Base-by-base conservation (phyloP, 2,888 invertebrate species). In the Taphrorychus bicolor region DNA sequence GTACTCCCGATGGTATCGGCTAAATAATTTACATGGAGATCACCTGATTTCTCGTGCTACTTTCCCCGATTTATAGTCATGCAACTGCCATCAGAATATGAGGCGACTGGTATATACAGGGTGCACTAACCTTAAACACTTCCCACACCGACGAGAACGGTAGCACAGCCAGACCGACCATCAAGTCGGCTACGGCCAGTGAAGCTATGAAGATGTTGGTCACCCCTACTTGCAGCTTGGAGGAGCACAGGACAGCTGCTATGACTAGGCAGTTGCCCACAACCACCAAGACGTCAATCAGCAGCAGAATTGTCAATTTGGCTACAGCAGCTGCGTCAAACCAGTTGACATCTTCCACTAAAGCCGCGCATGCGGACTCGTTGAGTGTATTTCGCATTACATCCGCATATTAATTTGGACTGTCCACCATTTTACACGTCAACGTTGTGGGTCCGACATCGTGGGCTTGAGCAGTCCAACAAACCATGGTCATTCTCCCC, bases 171-270 rank as follows among this genome's bases (percentile, higher is more conserved):
- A 97, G 85, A 1, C 98, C 98, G n/a, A 98, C 95, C 79, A 97
- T 86, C 69, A 98, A 86, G 84, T 98, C 98, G 51, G 98, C 97
- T 17, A 96, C 94, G 0, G 98, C 98, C 78, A 98, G 86, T 52
- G 97, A 97, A 70, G 97, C 95, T 81, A 98, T 97, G 86, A 98
- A 97, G 79, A 95, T 89, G 83, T 98, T 98, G 71, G 97, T 98
- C 75, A 97, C 97, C 73, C 95, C 95, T 11, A 67, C 18, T 73
- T 97, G 88, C 73, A 98, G 87, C 83, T 97, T 97, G 70, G 92
- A 92, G 9, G 93, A 93, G 82, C 93, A 92, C 81, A 93, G 91
- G 66, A 97, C 97, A 63, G 97, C 95, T 59, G 93, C 89, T 78
- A 97, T 95, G 75, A 97, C 97, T 73, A 97, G 87, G 80, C 93